Percentiles rank a stretch among this genome's conserved stretches.
Conservation (phyloP, 2,113 vertebrate genomes). For the Eublepharis macularius region DNA sequence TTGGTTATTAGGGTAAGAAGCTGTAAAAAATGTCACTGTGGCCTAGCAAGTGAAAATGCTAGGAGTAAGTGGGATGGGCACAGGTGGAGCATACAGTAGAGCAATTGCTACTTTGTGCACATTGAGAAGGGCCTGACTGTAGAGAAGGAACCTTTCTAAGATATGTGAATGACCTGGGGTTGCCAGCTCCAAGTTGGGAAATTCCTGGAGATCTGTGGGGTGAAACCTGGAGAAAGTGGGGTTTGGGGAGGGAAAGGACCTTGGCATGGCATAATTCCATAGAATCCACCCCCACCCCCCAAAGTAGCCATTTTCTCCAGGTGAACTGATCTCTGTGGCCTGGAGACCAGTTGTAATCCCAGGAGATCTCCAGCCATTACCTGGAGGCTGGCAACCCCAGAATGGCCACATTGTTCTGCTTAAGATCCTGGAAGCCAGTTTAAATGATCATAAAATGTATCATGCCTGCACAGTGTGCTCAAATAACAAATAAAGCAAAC, state of each 20-base stretch:
- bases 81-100: not conserved
- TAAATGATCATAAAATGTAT: not conserved
- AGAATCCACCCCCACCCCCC: too few species aligned
- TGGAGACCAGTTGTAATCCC: too few species aligned
- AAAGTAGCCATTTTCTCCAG: too few species aligned
- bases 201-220: too few species aligned
- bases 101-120: too few species aligned
- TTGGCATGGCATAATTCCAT: too few species aligned
- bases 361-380: too few species aligned
- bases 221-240: too few species aligned
- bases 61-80: not conserved
- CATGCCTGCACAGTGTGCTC: not conserved
- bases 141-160: not conserved
- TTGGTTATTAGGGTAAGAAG: not conserved
- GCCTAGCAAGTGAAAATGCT: not conserved
- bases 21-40: not conserved
- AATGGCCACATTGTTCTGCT: not conserved
- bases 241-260: too few species aligned
- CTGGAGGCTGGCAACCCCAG: too few species aligned
- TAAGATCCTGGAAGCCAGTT: not conserved
- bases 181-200: too few species aligned
- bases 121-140: not conserved
- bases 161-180: not conserved
- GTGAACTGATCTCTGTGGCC: too few species aligned
- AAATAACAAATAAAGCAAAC: slow-evolving; percentile 34